These are phyloP conservation scores for Sarcophilus harrisii DNA, from an alignment of 2,797 vertebrate genomes.

Conservation along the genomic window DNA sequence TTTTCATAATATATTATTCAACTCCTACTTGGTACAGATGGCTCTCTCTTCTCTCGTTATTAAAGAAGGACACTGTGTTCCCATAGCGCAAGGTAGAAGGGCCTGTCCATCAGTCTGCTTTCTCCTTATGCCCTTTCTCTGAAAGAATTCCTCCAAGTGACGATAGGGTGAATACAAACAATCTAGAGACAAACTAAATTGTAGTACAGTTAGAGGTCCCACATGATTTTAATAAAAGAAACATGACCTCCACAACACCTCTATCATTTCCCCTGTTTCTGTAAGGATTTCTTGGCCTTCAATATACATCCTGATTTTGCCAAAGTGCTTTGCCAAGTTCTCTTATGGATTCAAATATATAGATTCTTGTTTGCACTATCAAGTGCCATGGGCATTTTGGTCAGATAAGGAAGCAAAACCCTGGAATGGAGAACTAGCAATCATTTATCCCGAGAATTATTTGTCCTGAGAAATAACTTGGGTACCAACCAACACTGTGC, in stretches of 20 bases:
- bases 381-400: not conserved
- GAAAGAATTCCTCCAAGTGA: not conserved
- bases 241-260: not conserved
- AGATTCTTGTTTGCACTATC: not conserved
- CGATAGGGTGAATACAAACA: not conserved
- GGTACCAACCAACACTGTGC: not conserved
- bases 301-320: not conserved
- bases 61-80: not conserved
- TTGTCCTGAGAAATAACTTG: not conserved
- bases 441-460: not conserved
- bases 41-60: not conserved
- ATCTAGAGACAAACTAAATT: not conserved
- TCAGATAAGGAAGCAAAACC: not conserved
- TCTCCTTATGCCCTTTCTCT: not conserved
- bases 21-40: not conserved
- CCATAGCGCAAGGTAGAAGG: not conserved
- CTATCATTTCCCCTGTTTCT: not conserved
- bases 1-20: not conserved
- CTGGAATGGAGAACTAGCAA: not conserved
- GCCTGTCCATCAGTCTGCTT: not conserved
- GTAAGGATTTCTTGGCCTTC: not conserved
- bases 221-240: not conserved
- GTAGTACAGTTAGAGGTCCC: not conserved
- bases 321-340: not conserved
- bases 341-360: not conserved